Base-by-base conservation (phyloP, 1,140 invertebrate species). In the Hormaphis cornu region DNA sequence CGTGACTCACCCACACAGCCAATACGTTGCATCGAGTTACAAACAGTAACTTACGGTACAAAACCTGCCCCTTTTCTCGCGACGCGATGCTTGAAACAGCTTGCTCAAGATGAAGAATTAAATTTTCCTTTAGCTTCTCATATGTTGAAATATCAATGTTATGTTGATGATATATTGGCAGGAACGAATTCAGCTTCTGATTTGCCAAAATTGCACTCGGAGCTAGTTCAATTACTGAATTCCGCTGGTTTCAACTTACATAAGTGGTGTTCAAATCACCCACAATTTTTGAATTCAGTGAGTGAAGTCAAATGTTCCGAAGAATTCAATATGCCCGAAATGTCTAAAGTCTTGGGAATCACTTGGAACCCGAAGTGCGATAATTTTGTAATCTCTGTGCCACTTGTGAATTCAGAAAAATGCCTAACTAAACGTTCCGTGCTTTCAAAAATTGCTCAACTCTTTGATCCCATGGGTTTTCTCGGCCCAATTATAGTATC, bases 101-200 rank as follows among this genome's bases (percentile, higher is more conserved):
- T 76, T 4, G 75, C 73, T 7, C n/a, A n/a, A n/a, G n/a, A n/a
- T n/a, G 70, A 33, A 58, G 76, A 77, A 53, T 71, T 75, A 1
- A 59, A 70, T 1, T 75, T 71, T 73, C 73, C 76, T 26, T 37
- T 46, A 8, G 75, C 72, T 42, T 53, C 74, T 46, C 48, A 73
- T 28, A 70, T 74, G 16, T 74, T 79, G n/a, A 28, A 35, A 30
- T 72, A 71, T 18, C 75, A 79, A 70, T 78, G 79, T 63, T 82
- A 81, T 71, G 76, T 82, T 2, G 81, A 82, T 70, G 79, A 82
- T 73, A 4, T 14, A 3, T 20, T 44, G 37, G 8, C 58, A 12
- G 58, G 58, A 18, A 18, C 35, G 18, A 14, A 22, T 42, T 40
- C 33, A n/a, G 4, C 44, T 12, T 33, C 18, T 20, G 8, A 63